Evolutionary conservation across 2,888 invertebrate genomes (phyloP).

Genomic region (Nesidiocoris tenuis): DNA sequence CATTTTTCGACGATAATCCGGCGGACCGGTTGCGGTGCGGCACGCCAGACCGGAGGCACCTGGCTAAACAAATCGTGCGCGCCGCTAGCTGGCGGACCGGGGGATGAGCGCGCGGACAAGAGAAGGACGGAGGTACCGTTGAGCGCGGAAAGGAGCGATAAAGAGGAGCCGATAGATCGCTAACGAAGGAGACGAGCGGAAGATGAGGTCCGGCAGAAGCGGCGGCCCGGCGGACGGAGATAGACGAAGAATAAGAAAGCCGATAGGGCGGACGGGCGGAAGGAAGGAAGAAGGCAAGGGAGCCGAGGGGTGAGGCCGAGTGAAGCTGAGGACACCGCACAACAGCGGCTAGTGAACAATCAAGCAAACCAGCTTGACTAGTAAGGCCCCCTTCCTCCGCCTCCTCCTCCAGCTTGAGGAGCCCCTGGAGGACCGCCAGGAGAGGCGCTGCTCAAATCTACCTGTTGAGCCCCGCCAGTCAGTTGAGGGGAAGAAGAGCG

Average conservation of each 20-base stretch:
- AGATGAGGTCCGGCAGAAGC: not conserved
- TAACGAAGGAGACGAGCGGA: not conserved
- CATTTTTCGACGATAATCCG: too few relatives aligned
- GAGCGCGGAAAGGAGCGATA: not conserved
- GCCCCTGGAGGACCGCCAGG: not conserved
- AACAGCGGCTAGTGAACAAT: constrained; percentile 29
- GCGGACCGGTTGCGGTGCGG: not conserved
- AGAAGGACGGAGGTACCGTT: not conserved
- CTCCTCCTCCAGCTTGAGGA: not conserved
- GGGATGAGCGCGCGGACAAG: not conserved
- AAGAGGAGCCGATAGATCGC: not conserved
- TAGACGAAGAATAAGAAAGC: constrained; percentile 21
- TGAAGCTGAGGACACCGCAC: constrained; percentile 11
- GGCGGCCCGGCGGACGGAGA: constrained; percentile 12
- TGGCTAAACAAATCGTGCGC: constrained; percentile 35
- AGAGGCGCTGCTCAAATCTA: constrained; percentile 33
- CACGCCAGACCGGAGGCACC: constrained; percentile 29
- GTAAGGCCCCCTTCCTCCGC: constrained; percentile 37
- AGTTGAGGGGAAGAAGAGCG: constrained; percentile 34
- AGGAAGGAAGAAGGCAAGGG: not conserved
- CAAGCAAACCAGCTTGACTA: constrained; percentile 43
- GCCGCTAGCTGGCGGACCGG: not conserved
- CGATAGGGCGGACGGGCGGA: not conserved
- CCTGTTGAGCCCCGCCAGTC: constrained; percentile 34
- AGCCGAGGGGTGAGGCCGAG: not conserved